These are phyloP conservation scores for Leuctra nigra DNA, from an alignment of 2,888 invertebrate genomes.

Conservation along the genomic window DNA sequence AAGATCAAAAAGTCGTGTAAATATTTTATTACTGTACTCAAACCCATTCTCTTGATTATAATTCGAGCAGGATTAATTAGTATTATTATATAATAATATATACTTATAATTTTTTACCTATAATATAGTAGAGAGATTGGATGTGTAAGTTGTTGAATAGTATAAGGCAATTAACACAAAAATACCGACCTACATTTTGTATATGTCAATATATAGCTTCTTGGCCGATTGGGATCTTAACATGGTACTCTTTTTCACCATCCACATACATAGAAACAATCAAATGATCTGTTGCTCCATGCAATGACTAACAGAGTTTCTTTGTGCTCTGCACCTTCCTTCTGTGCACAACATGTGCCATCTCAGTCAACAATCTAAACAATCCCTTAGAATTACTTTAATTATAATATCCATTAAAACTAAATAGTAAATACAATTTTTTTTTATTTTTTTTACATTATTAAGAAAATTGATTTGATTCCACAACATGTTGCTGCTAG, in stretches of 20 bases:
- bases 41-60: conserved; percentile 22
- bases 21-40: conserved; percentile 30
- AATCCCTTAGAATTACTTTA: background rate
- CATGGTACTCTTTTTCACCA: no score
- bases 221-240: no score
- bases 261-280: no score
- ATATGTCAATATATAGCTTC: conserved; percentile 3
- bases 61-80: conserved; percentile 31
- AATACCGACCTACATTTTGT: conserved; percentile 25
- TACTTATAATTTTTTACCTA: background rate
- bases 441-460: conserved; percentile 23
- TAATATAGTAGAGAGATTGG: conserved; percentile 27
- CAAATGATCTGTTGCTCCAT: no score
- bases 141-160: conserved; percentile 30
- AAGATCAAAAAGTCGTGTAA: conserved; percentile 32
- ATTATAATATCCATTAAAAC: no score
- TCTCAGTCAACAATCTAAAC: background rate
- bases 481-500: conserved; percentile 27
- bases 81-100: conserved; percentile 15
- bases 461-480: conserved; percentile 12
- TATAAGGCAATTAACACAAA: conserved; percentile 32
- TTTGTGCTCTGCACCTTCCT: no score
- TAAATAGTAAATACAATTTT: no score
- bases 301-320: no score
- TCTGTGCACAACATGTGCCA: no score